Percentiles rank a stretch among this genome's conserved stretches.
phyloP scores from a whole-genome alignment of 2,113 vertebrate species.

The Ictalurus furcatus region DNA sequence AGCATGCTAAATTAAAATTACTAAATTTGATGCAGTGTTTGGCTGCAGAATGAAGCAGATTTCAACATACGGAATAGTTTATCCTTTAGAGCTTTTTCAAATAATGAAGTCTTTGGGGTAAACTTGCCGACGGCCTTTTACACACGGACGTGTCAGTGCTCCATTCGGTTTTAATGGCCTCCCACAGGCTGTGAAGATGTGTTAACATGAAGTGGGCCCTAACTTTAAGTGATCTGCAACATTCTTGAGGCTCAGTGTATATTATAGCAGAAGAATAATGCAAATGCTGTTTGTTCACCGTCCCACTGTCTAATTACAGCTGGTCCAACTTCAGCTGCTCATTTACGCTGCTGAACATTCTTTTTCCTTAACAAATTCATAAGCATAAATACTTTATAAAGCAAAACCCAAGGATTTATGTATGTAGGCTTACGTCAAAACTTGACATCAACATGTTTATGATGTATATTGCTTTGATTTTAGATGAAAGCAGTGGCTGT shows the following conservation, averaged over 20 bases:
- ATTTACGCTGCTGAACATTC: not conserved
- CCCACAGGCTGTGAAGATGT: not conserved
- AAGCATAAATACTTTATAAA: not conserved
- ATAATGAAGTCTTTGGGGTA: slow-evolving; percentile 20
- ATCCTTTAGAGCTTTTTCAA: not conserved
- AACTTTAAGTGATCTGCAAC: not conserved
- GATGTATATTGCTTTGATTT: too few species aligned
- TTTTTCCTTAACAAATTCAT: not conserved
- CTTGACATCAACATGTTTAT: not conserved
- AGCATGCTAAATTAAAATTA: not conserved
- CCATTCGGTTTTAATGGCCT: not conserved
- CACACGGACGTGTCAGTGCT: not conserved
- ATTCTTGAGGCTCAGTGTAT: not conserved
- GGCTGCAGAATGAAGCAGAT: not conserved
- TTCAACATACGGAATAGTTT: not conserved
- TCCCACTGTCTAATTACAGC: too few species aligned
- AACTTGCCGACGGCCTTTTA: not conserved
- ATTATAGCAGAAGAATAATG: not conserved
- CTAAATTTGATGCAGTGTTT: not conserved
- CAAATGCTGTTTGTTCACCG: not conserved
- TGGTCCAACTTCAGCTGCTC: not conserved
- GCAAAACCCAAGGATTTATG: not conserved
- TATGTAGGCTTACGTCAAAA: not conserved
- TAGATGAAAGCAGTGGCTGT: not conserved
- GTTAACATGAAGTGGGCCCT: not conserved